Percentiles rank a stretch among this genome's conserved stretches.
Conservation (phyloP, 2,888 invertebrate species). For the Drosophila leonis region DNA sequence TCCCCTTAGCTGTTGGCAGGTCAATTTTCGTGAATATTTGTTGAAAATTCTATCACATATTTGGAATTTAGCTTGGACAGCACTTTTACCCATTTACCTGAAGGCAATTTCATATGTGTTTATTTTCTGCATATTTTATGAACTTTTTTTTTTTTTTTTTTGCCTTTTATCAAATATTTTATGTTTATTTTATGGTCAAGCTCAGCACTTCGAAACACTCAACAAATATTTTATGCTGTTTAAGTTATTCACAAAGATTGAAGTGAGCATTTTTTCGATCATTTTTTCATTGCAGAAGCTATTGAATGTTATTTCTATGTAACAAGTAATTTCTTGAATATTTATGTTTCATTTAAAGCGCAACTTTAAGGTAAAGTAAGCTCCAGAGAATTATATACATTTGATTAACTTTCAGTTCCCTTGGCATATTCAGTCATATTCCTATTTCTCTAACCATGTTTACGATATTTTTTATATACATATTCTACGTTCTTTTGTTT, state of each 20-base stretch:
- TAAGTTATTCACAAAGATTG: conserved; percentile 38
- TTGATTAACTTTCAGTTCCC: no score
- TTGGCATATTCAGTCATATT: no score
- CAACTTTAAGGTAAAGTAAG: neutral
- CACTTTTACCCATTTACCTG: conserved; percentile 48
- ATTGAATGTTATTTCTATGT: neutral
- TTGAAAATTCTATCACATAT: conserved; percentile 39
- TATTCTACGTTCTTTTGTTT: neutral
- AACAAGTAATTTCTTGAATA: neutral
- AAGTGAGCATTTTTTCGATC: neutral
- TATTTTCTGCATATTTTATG: conserved; percentile 34
- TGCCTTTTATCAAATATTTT: conserved; percentile 33
- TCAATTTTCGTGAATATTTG: conserved; percentile 48
- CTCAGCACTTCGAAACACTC: conserved; percentile 17
- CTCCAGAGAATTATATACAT: neutral
- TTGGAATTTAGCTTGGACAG: conserved; percentile 45
- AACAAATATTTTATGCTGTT: conserved; percentile 34
- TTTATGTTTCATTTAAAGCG: neutral
- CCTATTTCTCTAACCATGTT: neutral
- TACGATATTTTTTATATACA: neutral
- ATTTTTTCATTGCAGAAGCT: neutral
- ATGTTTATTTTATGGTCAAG: conserved; percentile 47
- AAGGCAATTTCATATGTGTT: conserved; percentile 43
- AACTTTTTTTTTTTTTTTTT: conserved; percentile 30
- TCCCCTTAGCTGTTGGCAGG: conserved; percentile 25